phyloP scores from a whole-genome alignment of 2,888 invertebrate genomes.

The Aproaerema taeniolella region DNA sequence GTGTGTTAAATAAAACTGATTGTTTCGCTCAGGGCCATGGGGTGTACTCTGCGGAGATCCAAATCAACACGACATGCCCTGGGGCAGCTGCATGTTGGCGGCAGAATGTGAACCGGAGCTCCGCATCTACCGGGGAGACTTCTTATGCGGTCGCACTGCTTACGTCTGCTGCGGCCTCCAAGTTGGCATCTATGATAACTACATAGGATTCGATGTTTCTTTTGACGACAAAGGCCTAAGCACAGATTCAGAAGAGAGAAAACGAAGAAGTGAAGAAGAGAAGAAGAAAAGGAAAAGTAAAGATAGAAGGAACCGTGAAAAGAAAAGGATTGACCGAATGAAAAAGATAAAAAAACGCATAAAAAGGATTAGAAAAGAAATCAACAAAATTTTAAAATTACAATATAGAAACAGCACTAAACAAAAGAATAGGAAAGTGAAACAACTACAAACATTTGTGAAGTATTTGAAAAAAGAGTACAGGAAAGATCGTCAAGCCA shows the following conservation, averaged over 20 bases:
- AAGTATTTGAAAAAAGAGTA: slow-evolving; percentile 1
- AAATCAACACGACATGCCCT: background rate
- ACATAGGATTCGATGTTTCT: background rate
- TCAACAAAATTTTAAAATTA: background rate
- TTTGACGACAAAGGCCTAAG: background rate
- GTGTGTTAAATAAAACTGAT: no score
- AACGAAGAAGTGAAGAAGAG: background rate
- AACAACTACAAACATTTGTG: background rate
- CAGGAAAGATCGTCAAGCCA: background rate
- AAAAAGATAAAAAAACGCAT: background rate
- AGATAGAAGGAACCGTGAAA: background rate
- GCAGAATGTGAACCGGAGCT: background rate
- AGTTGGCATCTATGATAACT: background rate
- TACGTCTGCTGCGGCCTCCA: slow-evolving; percentile 1
- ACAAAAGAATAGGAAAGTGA: background rate
- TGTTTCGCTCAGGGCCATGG: no score
- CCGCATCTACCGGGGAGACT: background rate
- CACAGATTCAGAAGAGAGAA: background rate
- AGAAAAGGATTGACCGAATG: background rate
- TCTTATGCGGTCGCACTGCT: background rate
- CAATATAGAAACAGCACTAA: background rate
- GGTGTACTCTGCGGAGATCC: background rate
- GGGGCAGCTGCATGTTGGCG: slow-evolving; percentile 2
- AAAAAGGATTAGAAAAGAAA: background rate
- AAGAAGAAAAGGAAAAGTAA: background rate